These are phyloP conservation scores for Zonitis immaculata DNA, from an alignment of 2,888 invertebrate genomes.

Conservation along the genomic window DNA sequence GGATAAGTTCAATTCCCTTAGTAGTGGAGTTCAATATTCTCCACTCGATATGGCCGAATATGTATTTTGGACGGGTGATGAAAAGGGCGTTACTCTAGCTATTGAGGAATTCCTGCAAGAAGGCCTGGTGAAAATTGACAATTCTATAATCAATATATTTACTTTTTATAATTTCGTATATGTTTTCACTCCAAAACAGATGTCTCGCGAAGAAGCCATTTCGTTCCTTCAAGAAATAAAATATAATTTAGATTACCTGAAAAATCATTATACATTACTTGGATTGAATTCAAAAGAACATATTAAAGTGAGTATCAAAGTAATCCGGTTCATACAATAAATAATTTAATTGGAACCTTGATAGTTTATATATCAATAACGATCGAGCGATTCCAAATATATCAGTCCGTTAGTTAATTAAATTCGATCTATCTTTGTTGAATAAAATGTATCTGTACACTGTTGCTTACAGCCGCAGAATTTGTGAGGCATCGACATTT, in stretches of 20 bases:
- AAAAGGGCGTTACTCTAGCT: slow-evolving; percentile 69
- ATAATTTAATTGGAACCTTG: neutral
- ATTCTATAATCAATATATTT: too few relatives aligned
- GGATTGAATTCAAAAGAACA: slow-evolving; percentile 40
- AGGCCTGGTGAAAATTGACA: slow-evolving; percentile 56
- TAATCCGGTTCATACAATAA: neutral
- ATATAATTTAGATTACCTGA: slow-evolving; percentile 66
- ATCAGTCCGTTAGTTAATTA: too few relatives aligned
- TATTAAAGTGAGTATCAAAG: slow-evolving; percentile 30
- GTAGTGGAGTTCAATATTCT: slow-evolving; percentile 64
- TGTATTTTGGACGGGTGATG: slow-evolving; percentile 78
- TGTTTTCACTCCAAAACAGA: too few relatives aligned
- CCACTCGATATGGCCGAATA: slow-evolving; percentile 79
- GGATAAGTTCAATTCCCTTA: slow-evolving; percentile 50
- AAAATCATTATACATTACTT: slow-evolving; percentile 58
- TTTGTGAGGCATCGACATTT: too few relatives aligned
- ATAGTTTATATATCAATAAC: neutral
- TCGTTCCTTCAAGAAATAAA: slow-evolving; percentile 72
- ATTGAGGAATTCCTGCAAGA: slow-evolving; percentile 74
- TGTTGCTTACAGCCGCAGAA: too few relatives aligned
- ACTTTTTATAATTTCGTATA: too few relatives aligned
- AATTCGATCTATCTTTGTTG: too few relatives aligned
- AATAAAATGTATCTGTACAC: too few relatives aligned
- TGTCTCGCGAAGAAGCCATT: slow-evolving; percentile 70
- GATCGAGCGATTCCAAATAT: neutral